phyloP scores from a whole-genome alignment of 1,140 invertebrate genomes.

The Eufriesea mexicana region DNA sequence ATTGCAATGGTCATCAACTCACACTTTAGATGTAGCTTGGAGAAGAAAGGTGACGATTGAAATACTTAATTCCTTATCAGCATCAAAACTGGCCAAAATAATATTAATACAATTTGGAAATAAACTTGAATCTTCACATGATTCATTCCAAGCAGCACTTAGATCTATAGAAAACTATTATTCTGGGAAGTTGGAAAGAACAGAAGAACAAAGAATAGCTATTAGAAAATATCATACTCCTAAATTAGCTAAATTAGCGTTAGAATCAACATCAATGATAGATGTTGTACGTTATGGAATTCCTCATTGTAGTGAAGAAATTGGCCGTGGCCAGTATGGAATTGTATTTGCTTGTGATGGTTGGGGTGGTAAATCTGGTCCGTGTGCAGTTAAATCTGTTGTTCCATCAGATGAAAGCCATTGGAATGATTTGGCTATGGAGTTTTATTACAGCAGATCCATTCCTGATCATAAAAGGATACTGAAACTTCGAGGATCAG shows the following conservation, averaged over 20 bases:
- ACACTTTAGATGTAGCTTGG: constrained; percentile 88
- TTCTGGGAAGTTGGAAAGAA: constrained; percentile 89
- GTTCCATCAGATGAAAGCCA: constrained; percentile 95
- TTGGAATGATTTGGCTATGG: constrained; percentile 95
- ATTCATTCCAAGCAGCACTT: constrained; percentile 87
- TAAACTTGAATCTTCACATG: constrained; percentile 86
- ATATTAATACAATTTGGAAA: constrained; percentile 90
- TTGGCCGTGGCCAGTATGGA: constrained; percentile 95
- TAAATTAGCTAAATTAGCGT: constrained; percentile 89
- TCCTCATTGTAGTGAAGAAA: constrained; percentile 90
- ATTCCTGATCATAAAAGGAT: constrained; percentile 93
- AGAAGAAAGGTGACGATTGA: constrained; percentile 88
- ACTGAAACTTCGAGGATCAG: constrained; percentile 90
- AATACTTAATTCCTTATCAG: constrained; percentile 88
- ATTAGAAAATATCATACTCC: constrained; percentile 92
- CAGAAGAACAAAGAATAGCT: constrained; percentile 90
- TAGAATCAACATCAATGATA: constrained; percentile 93
- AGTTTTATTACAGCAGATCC: constrained; percentile 94
- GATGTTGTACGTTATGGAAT: constrained; percentile 90
- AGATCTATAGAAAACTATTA: constrained; percentile 88
- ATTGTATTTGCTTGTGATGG: constrained; percentile 93
- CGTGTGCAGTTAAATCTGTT: constrained; percentile 95
- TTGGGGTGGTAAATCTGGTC: constrained; percentile 88
- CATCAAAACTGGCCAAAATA: constrained; percentile 88
- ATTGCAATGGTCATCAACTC: constrained; percentile 86